Conservation (phyloP, 2,888 invertebrate genomes). For the Coenonympha glycerion region DNA sequence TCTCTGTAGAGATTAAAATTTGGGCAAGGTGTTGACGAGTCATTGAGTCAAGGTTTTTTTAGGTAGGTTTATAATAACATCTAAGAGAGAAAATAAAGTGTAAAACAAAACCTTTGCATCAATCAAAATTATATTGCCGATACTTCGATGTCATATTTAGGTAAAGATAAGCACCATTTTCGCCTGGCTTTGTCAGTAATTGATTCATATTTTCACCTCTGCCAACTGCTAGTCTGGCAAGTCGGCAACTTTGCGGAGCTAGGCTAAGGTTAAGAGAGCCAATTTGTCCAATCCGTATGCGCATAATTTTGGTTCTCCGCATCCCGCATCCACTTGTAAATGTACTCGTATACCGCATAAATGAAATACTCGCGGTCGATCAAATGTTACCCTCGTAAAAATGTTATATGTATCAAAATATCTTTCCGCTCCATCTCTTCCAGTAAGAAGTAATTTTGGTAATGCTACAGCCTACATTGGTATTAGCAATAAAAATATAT, state of each 20-base stretch:
- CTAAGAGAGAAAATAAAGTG: too few species aligned
- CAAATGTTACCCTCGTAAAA: slow-evolving; percentile 32
- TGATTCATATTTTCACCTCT: background rate
- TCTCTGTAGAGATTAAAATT: too few species aligned
- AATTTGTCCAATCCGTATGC: slow-evolving; percentile 18
- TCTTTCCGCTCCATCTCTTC: slow-evolving; percentile 22
- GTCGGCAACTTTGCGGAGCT: slow-evolving; percentile 1
- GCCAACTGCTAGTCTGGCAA: background rate
- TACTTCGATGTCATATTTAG: too few species aligned
- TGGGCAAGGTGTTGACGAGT: too few species aligned
- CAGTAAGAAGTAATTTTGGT: slow-evolving; percentile 19
- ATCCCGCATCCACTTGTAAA: slow-evolving; percentile 9
- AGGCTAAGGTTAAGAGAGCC: slow-evolving; percentile 10
- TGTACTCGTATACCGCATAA: slow-evolving; percentile 13
- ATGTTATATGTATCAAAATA: slow-evolving; percentile 34
- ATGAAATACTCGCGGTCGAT: slow-evolving; percentile 26
- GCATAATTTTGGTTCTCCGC: slow-evolving; percentile 18
- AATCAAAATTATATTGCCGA: too few species aligned
- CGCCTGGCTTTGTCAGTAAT: background rate
- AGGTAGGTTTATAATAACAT: too few species aligned
- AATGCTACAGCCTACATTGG: slow-evolving; percentile 9
- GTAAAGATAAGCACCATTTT: too few species aligned
- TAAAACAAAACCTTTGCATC: too few species aligned
- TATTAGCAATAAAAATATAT: slow-evolving; percentile 15
- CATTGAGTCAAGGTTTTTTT: too few species aligned